Conservation (phyloP, 2,888 invertebrate genomes). For the Callyntrura sp. region DNA sequence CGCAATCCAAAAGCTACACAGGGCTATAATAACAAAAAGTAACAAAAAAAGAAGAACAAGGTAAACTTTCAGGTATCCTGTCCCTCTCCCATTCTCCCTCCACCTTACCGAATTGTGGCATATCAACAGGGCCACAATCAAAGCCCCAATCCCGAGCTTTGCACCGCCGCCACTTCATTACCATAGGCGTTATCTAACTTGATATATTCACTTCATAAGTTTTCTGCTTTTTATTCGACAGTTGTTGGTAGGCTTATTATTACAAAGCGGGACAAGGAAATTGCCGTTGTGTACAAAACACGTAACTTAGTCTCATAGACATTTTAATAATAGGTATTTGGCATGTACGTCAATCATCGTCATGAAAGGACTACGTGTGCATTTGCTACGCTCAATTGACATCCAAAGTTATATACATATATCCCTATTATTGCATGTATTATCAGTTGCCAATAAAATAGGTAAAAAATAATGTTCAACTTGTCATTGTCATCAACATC, state of each 20-base stretch:
- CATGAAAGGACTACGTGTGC: not conserved
- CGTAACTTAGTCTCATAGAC: no score
- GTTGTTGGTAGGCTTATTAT: not conserved
- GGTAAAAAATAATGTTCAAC: slow-evolving; percentile 1
- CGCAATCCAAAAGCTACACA: not conserved
- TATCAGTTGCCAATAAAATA: slow-evolving; percentile 23
- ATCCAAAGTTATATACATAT: not conserved
- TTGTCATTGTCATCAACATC: not conserved
- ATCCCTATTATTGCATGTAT: not conserved
- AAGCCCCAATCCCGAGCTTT: not conserved
- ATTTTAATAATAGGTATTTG: no score
- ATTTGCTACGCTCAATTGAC: not conserved
- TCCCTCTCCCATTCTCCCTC: not conserved
- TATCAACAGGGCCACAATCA: not conserved
- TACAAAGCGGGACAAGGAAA: not conserved
- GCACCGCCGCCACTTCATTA: not conserved
- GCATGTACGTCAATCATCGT: no score
- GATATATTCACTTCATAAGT: not conserved
- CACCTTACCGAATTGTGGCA: not conserved
- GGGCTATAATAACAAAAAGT: slow-evolving; percentile 1
- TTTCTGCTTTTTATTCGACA: not conserved
- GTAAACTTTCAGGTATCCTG: not conserved
- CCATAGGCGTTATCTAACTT: not conserved
- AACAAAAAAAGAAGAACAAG: not conserved
- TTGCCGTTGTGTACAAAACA: no score